Base-by-base conservation (phyloP, 1,140 invertebrate genomes). In the Neodiprion lecontei region DNA sequence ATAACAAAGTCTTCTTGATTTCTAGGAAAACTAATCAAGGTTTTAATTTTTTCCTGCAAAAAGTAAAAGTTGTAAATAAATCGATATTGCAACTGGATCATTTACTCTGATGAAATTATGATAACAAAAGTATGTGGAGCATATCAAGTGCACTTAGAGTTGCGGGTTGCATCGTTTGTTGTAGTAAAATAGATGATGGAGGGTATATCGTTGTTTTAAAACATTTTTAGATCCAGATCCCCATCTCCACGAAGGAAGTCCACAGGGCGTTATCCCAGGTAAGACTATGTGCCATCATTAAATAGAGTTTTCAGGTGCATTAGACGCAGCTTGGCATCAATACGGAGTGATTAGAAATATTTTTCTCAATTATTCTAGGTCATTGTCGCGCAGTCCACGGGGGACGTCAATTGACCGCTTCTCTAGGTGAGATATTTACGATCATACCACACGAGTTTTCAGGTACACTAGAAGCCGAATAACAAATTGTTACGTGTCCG, bases 181-280 rank as follows among this genome's bases (percentile, higher is more conserved):
- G 28, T 40, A 40, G 28, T 40, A 40, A 1, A 40, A 40, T 40
- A 40, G 28, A 40, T 40, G 28, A 61, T 74, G 72, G 80, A 79
- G 77, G 77, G 80, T 85, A 77, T 80, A 79, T 83, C 79, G 81
- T 79, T 80, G 79, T 81, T 81, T 69, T 40, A 67, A 81, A 73
- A 81, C 78, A 82, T 82, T 86, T 86, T 48, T 85, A 87, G 84
- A 79, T 86, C 86, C 78, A 80, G 79, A 78, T 87, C 84, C 28
- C 80, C 79, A 69, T 86, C 81, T 77, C 81, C 81, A 9, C 78
- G 72, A 66, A 85, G 77, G 79, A 84, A 78, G 73, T 81, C 82
- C 14, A 61, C 84, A 70, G 77, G 83, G 72, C 82, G 79, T 72
- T 85, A 82, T 68, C 81, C 81, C 72, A 88, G 86, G 87, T 88